Conservation (phyloP, 1,140 invertebrate genomes). For the Sycophila sp. region DNA sequence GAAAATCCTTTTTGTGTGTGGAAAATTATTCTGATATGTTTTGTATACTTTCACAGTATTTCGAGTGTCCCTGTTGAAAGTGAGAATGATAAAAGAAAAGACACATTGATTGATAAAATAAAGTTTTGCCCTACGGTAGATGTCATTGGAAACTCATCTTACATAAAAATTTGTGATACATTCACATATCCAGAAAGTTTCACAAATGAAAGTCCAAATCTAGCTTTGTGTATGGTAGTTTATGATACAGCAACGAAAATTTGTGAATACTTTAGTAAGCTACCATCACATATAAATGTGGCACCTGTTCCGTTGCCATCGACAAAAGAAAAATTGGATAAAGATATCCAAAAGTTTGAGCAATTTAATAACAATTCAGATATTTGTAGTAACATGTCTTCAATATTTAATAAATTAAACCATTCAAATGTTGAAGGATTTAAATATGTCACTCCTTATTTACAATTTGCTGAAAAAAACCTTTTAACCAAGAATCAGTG, state of each 20-base stretch:
- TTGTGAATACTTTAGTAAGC: neutral
- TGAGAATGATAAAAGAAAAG: no score
- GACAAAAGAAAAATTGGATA: constrained; percentile 9
- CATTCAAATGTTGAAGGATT: neutral
- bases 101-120: neutral
- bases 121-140: constrained; percentile 3
- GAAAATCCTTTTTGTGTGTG: neutral
- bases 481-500: neutral
- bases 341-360: neutral
- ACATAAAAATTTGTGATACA: neutral
- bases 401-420: neutral
- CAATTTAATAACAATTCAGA: neutral
- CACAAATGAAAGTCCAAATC: neutral
- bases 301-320: neutral
- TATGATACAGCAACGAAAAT: constrained; percentile 15
- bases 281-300: neutral
- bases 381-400: constrained; percentile 6
- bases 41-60: neutral
- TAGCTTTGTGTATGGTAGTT: constrained; percentile 7
- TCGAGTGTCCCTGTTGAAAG: neutral
- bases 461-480: neutral
- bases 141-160: constrained; percentile 4
- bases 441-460: neutral
- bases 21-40: neutral
- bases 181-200: neutral